phyloP scores from a whole-genome alignment of 2,113 vertebrate species.

The Anas platyrhynchos region DNA sequence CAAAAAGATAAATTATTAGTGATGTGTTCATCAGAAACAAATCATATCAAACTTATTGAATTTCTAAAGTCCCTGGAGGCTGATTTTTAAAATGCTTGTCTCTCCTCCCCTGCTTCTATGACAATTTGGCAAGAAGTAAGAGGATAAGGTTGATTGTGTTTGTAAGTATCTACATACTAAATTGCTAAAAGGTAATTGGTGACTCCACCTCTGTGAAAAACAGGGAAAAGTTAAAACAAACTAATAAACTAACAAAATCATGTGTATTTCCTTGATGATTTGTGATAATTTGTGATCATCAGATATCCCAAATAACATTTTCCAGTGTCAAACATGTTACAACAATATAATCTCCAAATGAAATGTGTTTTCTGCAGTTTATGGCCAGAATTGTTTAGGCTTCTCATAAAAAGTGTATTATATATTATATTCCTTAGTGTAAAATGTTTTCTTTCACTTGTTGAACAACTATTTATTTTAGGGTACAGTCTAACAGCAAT shows the following conservation, averaged over 20 bases:
- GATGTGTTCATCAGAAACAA: slow-evolving; percentile 31
- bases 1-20: background rate
- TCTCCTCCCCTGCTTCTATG: background rate
- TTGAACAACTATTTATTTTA: background rate
- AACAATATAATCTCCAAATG: background rate
- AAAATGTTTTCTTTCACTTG: background rate
- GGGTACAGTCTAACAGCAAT: background rate
- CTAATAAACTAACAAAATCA: too few relatives aligned
- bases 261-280: background rate
- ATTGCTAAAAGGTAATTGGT: background rate
- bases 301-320: background rate
- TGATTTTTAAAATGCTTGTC: background rate
- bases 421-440: background rate
- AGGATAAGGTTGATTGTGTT: background rate
- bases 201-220: background rate
- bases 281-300: background rate
- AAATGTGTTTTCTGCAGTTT: background rate
- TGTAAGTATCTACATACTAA: background rate
- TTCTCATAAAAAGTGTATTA: background rate
- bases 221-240: background rate
- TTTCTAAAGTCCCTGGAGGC: background rate
- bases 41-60: background rate
- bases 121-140: background rate
- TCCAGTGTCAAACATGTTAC: background rate
- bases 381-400: background rate